Percentiles rank a stretch among this genome's conserved stretches.
These are phyloP conservation scores for Gallinago paraguaiae DNA, from an alignment of 2,113 vertebrate genomes.

Conservation along the genomic window DNA sequence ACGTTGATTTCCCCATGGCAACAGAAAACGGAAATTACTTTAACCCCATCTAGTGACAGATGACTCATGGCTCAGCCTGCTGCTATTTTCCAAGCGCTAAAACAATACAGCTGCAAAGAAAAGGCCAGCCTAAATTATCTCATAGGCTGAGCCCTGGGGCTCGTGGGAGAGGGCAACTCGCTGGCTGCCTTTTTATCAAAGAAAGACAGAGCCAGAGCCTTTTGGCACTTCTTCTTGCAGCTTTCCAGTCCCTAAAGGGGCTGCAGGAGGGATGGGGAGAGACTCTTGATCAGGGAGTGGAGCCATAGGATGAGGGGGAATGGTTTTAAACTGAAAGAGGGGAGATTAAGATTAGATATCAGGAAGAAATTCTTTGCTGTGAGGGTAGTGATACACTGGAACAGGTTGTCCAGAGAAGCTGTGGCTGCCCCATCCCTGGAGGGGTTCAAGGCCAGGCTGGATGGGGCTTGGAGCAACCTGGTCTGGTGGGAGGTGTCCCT, in stretches of 20 bases:
- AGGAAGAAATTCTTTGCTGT: neutral
- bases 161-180: slow-evolving; percentile 34
- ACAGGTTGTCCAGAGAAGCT: neutral
- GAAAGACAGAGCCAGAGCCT: neutral
- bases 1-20: slow-evolving; percentile 60
- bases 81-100: slow-evolving; percentile 34
- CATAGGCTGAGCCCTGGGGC: slow-evolving; percentile 5
- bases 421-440: neutral
- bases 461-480: neutral
- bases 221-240: neutral
- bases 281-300: neutral
- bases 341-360: neutral
- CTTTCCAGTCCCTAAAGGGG: neutral
- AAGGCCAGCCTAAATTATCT: neutral
- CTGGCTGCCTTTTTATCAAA: neutral
- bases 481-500: neutral
- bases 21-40: slow-evolving; percentile 67
- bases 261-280: neutral
- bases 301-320: neutral
- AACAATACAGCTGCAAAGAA: slow-evolving; percentile 42
- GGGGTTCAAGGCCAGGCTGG: neutral
- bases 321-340: neutral
- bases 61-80: slow-evolving; percentile 50
- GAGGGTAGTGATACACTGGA: neutral
- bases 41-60: slow-evolving; percentile 70